Base-by-base conservation (phyloP, 1,140 invertebrate genomes). In the Pseudomyrmex gracilis region DNA sequence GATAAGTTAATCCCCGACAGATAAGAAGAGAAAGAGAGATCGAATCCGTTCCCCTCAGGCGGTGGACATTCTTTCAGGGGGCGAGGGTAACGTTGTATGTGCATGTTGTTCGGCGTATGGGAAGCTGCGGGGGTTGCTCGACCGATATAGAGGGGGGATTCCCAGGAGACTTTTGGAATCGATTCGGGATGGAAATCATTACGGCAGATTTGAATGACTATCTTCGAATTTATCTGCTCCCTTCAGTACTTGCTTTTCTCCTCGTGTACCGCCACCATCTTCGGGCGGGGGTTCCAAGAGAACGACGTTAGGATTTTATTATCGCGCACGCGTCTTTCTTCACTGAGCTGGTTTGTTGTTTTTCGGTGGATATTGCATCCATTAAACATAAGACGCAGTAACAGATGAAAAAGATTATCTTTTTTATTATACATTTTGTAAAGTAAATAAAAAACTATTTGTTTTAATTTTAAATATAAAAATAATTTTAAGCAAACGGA, bases 131-230 rank as follows among this genome's bases (percentile, higher is more conserved):
- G 85, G 82, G 87, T 68, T 73, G 86, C 89, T 70, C 71, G 22
- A 73, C 74, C 84, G 78, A 89, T 89, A 88, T 73, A 86, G 84
- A 76, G n/a, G 82, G 85, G 85, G 85, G 90, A 93, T 92, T 94
- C 94, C 92, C 93, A 93, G 86, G 93, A 91, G 93, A 93, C 86
- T 92, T 92, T 92, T 68, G 85, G 85, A 94, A 94, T 94, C 93
- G 93, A 94, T 94, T 94, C 90, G 92, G 90, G 90, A 94, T 93
- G 92, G 92, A 94, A 94, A 94, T 94, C 93, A 94, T 94, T 94
- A 94, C 92, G 90, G 90, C 89, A 92, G 91, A 94, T 94, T 94
- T 94, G 90, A 93, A 94, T 94, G 91, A 93, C 92, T 93, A 94
- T 94, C 93, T 93, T 90, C 84, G 87, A 92, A 94, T 93, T 93